These are phyloP conservation scores for Axinella damicornis DNA, from an alignment of 37 sponge, comb jelly and placozoan species.

Conservation along the genomic window DNA sequence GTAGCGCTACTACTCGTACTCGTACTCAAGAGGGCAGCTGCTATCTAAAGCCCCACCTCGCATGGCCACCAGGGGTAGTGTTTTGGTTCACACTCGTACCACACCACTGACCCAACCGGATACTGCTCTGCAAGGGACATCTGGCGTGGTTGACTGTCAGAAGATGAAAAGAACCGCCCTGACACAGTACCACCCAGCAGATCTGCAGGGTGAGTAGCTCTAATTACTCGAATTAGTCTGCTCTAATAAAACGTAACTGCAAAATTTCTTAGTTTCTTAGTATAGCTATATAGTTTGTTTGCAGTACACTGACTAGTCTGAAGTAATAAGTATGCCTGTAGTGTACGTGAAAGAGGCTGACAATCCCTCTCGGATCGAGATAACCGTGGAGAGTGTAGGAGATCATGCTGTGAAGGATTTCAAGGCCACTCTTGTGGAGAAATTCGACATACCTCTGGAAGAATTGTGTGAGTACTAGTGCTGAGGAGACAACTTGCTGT, in stretches of 20 bases:
- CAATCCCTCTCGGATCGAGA: background rate
- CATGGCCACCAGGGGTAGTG: conserved; percentile 40
- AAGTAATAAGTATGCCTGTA: background rate
- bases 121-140: too few relatives aligned
- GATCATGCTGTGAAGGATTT: conserved; percentile 9
- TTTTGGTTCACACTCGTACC: background rate
- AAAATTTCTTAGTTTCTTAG: too few relatives aligned
- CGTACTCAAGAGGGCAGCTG: too few relatives aligned
- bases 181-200: too few relatives aligned
- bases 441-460: background rate
- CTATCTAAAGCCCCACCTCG: background rate
- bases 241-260: too few relatives aligned
- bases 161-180: background rate
- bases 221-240: too few relatives aligned
- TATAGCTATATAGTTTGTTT: too few relatives aligned
- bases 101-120: conserved; percentile 3
- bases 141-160: background rate
- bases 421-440: background rate
- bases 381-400: conserved; percentile 7
- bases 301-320: background rate
- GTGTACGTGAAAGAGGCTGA: conserved; percentile 7
- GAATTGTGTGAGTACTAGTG: conserved; percentile 32
- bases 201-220: too few relatives aligned
- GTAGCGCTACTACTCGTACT: too few relatives aligned
- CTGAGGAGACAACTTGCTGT: too few relatives aligned